Base-by-base conservation (phyloP, 2,113 vertebrate genomes). In the Oenanthe melanoleuca region DNA sequence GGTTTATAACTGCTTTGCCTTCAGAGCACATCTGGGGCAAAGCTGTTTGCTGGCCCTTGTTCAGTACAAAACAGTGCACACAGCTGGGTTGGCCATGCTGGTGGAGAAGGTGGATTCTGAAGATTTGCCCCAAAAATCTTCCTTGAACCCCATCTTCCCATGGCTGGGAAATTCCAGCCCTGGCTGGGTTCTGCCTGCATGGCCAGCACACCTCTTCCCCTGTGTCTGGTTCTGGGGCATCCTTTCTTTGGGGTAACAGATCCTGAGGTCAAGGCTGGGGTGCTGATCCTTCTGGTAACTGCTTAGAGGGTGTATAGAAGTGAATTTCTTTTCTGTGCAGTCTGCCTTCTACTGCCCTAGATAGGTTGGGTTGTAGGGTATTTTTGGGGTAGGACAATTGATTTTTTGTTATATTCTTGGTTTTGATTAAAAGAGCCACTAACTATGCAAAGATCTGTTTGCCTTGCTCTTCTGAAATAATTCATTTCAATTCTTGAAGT, bases 31-130 rank as follows among this genome's bases (percentile, higher is more conserved):
- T 4, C 42, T 38, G 23, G n/a, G 14, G 5, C 12, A 45, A 21
- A 38, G 4, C 10, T 11, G 0, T 14, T n/a, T 14, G 10, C 31
- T n/a, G 33, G 49, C 20, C 45, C 10, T 49, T 53, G 14, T 25
- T 90, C 49, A 34, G 10, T 40, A n/a, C 45, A 21, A 55, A 52
- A 61, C 0, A 4, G 11, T 5, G 31, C 9, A 10, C 12, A 4
- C 2, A 56, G 40, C 45, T 3, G 5, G 31, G 8, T 21, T 49
- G 8, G 40, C 40, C 0, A 0, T 33, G 15, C 57, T 69, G 55
- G 8, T 88, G 38, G 29, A 8, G 26, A 33, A 45, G 26, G 34
- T 0, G 0, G 12, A 34, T 49, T 60, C 60, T 49, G n/a, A 80
- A 38, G 12, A n/a, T 60, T 65, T 64, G 3, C 12, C 20, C 5